Evolutionary conservation across 2,113 vertebrate species (phyloP).

Genomic region (Cyprinodon variegatus): DNA sequence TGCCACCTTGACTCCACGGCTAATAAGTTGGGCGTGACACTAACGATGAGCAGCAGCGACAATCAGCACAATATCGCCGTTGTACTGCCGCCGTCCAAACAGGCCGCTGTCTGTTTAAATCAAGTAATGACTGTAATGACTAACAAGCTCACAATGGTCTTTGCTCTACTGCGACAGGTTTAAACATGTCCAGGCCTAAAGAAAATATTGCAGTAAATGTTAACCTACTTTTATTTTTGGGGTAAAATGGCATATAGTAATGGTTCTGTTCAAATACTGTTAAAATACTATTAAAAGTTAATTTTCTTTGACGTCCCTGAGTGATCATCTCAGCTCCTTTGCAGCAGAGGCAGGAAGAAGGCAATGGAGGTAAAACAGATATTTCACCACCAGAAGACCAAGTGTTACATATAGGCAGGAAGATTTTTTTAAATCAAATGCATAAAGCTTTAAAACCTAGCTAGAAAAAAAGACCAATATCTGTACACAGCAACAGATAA

Average conservation of each 20-base stretch:
- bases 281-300: not conserved
- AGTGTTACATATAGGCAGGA: not conserved
- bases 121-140: slow-evolving; percentile 59
- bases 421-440: too few relatives aligned
- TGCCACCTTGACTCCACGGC: slow-evolving; percentile 52
- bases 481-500: too few relatives aligned
- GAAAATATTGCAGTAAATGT: slow-evolving; percentile 19
- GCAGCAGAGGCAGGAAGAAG: not conserved
- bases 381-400: too few relatives aligned
- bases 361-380: too few relatives aligned
- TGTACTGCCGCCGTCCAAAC: slow-evolving; percentile 46
- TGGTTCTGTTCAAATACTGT: not conserved
- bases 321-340: not conserved
- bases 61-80: slow-evolving; percentile 17
- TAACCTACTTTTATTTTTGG: slow-evolving; percentile 8
- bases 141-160: not conserved
- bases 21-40: slow-evolving; percentile 62
- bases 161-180: slow-evolving; percentile 23
- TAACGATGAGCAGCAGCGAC: slow-evolving; percentile 75
- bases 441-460: too few relatives aligned
- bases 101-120: slow-evolving; percentile 60
- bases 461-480: too few relatives aligned
- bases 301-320: not conserved
- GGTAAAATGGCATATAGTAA: not conserved
- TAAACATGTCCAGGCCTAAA: slow-evolving; percentile 7